Evolutionary conservation across 1,140 invertebrate genomes (phyloP), one percentile per base, ranked within the genome.

Genomic region (Bombus soroeensis): DNA sequence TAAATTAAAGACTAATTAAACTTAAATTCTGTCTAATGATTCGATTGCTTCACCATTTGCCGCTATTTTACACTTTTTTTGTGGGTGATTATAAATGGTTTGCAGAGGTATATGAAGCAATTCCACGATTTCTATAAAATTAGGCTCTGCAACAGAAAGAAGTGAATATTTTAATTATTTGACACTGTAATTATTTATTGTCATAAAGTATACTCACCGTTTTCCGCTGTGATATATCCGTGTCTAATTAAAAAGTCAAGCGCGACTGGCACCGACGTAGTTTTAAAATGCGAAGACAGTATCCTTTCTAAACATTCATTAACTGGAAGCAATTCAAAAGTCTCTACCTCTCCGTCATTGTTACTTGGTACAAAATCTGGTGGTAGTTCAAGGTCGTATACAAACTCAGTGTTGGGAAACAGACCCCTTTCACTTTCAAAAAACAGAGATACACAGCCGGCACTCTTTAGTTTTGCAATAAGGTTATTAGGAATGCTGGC

Each of bases 321-420:
- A 22, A 98, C 97, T 53, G 98, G 96, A 62, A 98, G 95, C 83
- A 98, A 94, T 94, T 98, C 97, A 95, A 99, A 99, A 83, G 96
- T 97, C 92, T 98, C 97, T 13, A 99, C 98, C 95, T 99, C 98
- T 72, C 98, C 98, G 95, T 99, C 99, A 83, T 97, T 97, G 94
- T 99, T 99, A 85, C 96, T 96, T 28, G 99, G 98, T 76, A 97
- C 95, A 96, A 99, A 99, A 93, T 99, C 98, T 34, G 96, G 91
- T 25, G 99, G 98, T 77, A 99, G 95, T 95, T 99, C 98, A 87
- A 99, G 96, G 94, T 99, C 99, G 95, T 97, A 99, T n/a, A 99
- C 97, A 95, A 98, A 99, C 94, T 99, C 98, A 28, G 98, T 98
- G 93, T 99, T 99, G 34, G 98, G 98, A 92, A 98, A 98, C 39